Base-by-base conservation (phyloP, 2,888 invertebrate genomes). In the Epinotia bilunana region DNA sequence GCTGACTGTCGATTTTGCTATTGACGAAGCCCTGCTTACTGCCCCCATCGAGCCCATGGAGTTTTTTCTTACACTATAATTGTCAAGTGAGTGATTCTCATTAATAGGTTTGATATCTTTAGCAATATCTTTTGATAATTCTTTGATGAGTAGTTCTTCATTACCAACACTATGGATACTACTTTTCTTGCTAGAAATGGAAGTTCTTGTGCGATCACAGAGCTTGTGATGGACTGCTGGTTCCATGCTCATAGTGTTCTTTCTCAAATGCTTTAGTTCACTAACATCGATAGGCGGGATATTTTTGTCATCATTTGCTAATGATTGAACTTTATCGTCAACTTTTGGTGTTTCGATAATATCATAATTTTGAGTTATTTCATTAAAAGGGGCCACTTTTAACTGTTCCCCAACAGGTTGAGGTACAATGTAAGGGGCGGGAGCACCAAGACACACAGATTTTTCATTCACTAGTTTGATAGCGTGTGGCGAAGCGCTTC, bases 141-240 rank as follows among this genome's bases (percentile, higher is more conserved):
- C 91, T 86, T 90, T 91, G 70, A 84, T 80, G n/a, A 88, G 80
- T 64, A 87, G 78, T 77, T 91, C 92, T n/a, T 93, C 92, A 78
- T 90, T 86, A 12, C 80, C 87, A 65, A 84, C 82, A 78, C 92
- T 93, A 53, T 87, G 88, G 77, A 86, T 85, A 79, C 92, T 92
- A 82, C 92, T 93, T 81, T 89, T 93, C 78, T 91, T 91, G 76
- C 94, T 93, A 39, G 93, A 91, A 73, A 91, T 85, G 0, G 93
- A 90, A 78, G 88, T 89, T 81, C 90, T 91, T 49, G 93, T 93
- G 61, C 93, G 89, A 82, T 95, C 95, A 83, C 95, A 96, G 18
- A 95, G 88, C 71, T 95, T 94, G 81, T 96, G 96, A 84, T 96
- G 95, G 0, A 95, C 94, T 58, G 95, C 83, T 13, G 93, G 93